phyloP scores from a whole-genome alignment of 2,797 vertebrate species.

The Lemur catta region DNA sequence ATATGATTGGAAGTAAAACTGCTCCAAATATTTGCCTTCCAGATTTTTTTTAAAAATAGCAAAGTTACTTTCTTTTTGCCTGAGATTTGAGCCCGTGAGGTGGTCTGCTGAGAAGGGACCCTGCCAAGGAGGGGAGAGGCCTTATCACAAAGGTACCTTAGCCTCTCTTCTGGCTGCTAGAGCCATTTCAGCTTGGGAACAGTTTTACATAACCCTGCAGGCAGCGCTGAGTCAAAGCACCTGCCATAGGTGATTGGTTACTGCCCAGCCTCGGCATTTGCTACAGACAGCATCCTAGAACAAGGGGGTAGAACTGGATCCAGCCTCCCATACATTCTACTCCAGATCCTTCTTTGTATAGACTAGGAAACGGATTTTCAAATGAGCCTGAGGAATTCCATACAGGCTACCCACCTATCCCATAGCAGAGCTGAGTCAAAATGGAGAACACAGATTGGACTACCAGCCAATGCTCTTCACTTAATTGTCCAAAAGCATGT shows the following conservation, averaged over 20 bases:
- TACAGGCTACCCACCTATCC: background rate
- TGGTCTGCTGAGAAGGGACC: background rate
- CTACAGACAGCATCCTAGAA: background rate
- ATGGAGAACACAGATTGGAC: background rate
- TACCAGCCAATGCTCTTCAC: background rate
- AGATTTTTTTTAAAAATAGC: background rate
- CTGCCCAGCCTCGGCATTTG: background rate
- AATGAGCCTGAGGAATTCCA: background rate
- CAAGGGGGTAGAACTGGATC: background rate
- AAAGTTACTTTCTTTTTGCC: background rate
- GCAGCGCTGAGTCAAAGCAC: background rate
- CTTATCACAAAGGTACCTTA: background rate
- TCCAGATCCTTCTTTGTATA: background rate
- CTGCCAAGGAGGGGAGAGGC: background rate
- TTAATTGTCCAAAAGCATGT: background rate
- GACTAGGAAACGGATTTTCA: background rate
- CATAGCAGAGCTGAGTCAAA: background rate
- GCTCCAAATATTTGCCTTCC: background rate
- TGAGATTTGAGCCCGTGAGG: background rate
- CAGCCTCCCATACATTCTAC: background rate
- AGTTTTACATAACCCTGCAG: conserved; percentile 5
- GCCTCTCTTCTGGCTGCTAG: background rate
- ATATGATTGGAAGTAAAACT: conserved; percentile 1
- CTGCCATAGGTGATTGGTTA: background rate
- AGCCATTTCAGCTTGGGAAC: background rate